Evolutionary conservation across 2,113 vertebrate species (phyloP), one percentile per base, ranked within the genome.

Genomic region (Eupsittula cactorum): DNA sequence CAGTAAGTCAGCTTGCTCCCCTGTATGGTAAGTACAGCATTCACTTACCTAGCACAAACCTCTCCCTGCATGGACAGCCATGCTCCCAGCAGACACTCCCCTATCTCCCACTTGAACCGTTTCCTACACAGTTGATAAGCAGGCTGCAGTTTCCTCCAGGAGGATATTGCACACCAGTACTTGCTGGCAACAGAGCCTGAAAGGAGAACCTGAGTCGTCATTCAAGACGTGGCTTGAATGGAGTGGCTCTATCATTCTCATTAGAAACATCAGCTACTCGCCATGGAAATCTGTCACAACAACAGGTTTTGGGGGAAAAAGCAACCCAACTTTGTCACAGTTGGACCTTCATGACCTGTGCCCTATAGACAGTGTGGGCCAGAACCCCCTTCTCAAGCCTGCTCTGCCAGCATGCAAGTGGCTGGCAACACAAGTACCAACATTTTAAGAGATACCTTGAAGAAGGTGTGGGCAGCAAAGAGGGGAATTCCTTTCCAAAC

Each of bases 151-250:
- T 81, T 57, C 83, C 79, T 50, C 64, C 20, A 0, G 28, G 65
- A 3, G n/a, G 76, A 68, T 33, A 39, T 18, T 13, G 47, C 55
- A 33, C 41, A 29, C 29, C 37, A 16, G 42, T 16, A 2, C 75
- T 39, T 2, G 14, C 41, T 5, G 31, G 50, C 52, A 39, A 17
- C 60, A 6, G 5, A 12, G 24, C 39, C 31, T 5, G 20, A 29
- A 20, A n/a, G 13, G 12, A 57, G 63, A 62, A 50, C 24, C 53
- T 5, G 20, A 35, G n/a, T 5, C 0, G 0, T 2, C 6, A 0
- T n/a, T 50, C 44, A 7, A 23, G 59, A 47, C 7, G 18, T 0
- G 29, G 68, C 57, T 74, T 59, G 33, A 59, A 59, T 23, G 20
- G 46, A 7, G 52, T 0, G 27, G 68, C 41, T 74, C 63, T 35